phyloP scores from a whole-genome alignment of 2,888 invertebrate species.

The Flexamia atlantica region DNA sequence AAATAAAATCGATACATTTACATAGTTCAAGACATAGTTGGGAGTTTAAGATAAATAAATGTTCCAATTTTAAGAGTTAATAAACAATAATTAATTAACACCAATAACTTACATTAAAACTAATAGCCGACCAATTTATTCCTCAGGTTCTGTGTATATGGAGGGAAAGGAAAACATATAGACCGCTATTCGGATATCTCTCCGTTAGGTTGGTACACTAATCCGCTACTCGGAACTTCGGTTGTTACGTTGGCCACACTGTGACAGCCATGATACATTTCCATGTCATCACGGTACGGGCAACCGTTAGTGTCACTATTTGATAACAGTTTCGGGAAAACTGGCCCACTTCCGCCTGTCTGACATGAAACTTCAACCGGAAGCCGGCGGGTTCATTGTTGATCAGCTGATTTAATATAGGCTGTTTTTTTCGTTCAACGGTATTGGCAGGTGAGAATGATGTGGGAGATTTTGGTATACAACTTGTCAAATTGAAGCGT shows the following conservation, averaged over 20 bases:
- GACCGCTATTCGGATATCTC: not conserved
- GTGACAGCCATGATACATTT: constrained; percentile 25
- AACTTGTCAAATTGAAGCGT: too few species aligned
- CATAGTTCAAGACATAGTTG: too few species aligned
- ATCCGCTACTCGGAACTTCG: constrained; percentile 29
- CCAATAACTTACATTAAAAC: too few species aligned
- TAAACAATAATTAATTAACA: too few species aligned
- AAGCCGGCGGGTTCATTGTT: not conserved
- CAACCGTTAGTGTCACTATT: constrained; percentile 5
- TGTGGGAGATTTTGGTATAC: too few species aligned
- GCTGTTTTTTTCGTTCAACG: not conserved
- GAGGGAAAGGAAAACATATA: not conserved
- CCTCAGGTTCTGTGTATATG: too few species aligned
- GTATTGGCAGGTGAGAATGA: too few species aligned
- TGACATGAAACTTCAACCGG: constrained; percentile 23
- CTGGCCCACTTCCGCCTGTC: constrained; percentile 4
- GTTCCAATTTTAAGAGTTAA: too few species aligned
- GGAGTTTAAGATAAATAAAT: too few species aligned
- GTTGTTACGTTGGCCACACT: constrained; percentile 23
- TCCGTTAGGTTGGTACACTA: constrained; percentile 5
- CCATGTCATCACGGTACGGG: constrained; percentile 17
- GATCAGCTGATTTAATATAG: not conserved
- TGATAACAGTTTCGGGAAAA: constrained; percentile 41
- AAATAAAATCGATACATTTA: too few species aligned
- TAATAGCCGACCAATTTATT: too few species aligned